Conservation (phyloP, 2,888 invertebrate genomes). For the Exocentrus adspersus region DNA sequence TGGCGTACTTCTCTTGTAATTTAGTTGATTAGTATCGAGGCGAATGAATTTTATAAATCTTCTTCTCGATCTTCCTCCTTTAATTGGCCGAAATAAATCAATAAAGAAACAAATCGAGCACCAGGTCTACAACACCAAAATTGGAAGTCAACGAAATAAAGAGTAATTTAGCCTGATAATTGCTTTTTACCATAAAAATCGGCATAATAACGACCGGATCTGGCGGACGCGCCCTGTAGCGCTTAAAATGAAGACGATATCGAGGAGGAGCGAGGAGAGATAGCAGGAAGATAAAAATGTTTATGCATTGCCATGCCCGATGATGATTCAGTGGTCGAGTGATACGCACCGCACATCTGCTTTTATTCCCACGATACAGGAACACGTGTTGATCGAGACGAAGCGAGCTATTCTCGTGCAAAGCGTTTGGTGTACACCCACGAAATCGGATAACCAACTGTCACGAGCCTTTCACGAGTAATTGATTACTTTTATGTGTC, state of each 20-base stretch:
- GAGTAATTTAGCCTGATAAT: slow-evolving; percentile 7
- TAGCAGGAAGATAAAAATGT: slow-evolving; percentile 32
- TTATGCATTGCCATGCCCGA: slow-evolving; percentile 47
- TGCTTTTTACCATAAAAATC: slow-evolving; percentile 8
- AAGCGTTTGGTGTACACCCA: slow-evolving; percentile 21
- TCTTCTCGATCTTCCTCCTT: no score
- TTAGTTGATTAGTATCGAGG: no score
- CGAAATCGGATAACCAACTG: slow-evolving; percentile 16
- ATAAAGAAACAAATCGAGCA: neutral
- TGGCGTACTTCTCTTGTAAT: no score
- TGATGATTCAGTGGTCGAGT: slow-evolving; percentile 40
- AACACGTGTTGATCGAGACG: slow-evolving; percentile 59
- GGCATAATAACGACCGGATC: slow-evolving; percentile 11
- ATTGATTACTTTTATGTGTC: neutral
- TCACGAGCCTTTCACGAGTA: neutral
- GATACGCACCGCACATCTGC: slow-evolving; percentile 59
- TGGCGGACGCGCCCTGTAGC: slow-evolving; percentile 24
- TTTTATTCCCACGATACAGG: slow-evolving; percentile 61
- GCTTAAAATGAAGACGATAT: slow-evolving; percentile 25
- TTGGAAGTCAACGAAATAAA: slow-evolving; percentile 1
- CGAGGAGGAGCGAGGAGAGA: slow-evolving; percentile 11
- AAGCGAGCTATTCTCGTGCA: slow-evolving; percentile 49
- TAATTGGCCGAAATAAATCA: no score
- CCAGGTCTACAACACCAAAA: neutral
- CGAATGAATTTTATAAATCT: no score